Evolutionary conservation across 2,113 vertebrate species (phyloP).

Genomic region (Potamarius usumacintae): DNA sequence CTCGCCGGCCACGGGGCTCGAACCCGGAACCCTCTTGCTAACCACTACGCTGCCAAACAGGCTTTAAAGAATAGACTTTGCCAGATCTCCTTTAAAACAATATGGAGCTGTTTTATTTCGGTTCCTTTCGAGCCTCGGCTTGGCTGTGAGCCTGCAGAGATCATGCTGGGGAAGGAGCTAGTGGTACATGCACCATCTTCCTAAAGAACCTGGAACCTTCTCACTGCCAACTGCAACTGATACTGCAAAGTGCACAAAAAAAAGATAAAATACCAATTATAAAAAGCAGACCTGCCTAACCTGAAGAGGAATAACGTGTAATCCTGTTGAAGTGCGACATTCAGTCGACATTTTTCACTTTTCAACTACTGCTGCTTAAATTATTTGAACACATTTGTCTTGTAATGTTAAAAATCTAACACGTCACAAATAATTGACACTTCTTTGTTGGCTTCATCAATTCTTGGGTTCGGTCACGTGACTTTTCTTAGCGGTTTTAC

Average conservation of each 20-base stretch:
- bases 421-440: neutral
- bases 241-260: neutral
- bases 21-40: too few species aligned
- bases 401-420: neutral
- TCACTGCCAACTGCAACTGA: neutral
- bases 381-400: neutral
- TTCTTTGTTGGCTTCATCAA: neutral
- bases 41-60: too few species aligned
- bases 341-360: neutral
- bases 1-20: too few species aligned
- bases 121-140: too few species aligned
- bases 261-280: neutral
- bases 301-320: neutral
- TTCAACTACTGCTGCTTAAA: neutral
- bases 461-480: neutral
- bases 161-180: too few species aligned
- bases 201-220: too few species aligned
- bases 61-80: too few species aligned
- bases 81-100: too few species aligned
- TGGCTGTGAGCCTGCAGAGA: too few species aligned
- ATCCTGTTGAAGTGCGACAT: neutral
- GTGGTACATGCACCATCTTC: too few species aligned
- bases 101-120: too few species aligned
- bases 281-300: neutral
- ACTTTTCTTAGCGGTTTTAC: too few species aligned